These are phyloP conservation scores for Chelonus insularis DNA, from an alignment of 1,140 invertebrate species.

Conservation along the genomic window DNA sequence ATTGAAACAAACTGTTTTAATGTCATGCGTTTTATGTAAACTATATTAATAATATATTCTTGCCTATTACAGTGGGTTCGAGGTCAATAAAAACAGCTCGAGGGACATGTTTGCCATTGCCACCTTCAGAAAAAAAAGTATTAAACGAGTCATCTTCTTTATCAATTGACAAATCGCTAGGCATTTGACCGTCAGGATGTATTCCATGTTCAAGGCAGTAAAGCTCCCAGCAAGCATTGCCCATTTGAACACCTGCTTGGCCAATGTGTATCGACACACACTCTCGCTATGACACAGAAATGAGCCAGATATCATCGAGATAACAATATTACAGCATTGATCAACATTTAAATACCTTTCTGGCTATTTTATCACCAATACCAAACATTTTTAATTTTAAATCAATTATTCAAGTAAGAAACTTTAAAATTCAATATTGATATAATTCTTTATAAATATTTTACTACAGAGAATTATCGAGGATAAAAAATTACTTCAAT, in stretches of 20 bases:
- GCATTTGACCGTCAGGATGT: constrained; percentile 66
- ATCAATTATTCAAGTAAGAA: not conserved
- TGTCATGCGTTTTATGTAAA: too few relatives aligned
- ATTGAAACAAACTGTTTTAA: too few relatives aligned
- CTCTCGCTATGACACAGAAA: constrained; percentile 54
- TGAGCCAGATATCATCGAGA: too few relatives aligned
- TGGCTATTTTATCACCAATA: constrained; percentile 34
- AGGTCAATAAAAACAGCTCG: constrained; percentile 68
- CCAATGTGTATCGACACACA: constrained; percentile 70
- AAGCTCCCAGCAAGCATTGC: constrained; percentile 68
- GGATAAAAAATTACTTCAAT: too few relatives aligned
- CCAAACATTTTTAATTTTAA: not conserved
- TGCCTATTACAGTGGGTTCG: constrained; percentile 66
- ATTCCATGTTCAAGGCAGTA: constrained; percentile 74
- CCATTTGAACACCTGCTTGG: constrained; percentile 75
- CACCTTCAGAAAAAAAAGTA: constrained; percentile 69
- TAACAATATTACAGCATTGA: too few relatives aligned
- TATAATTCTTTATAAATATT: too few relatives aligned
- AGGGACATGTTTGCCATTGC: constrained; percentile 63
- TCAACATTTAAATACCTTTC: constrained; percentile 32
- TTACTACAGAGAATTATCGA: too few relatives aligned
- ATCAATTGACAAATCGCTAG: constrained; percentile 43
- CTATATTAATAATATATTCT: constrained; percentile 30
- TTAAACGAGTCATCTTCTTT: constrained; percentile 66
- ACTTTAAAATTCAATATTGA: not conserved